Evolutionary conservation across 2,888 invertebrate genomes (phyloP).

Genomic region (Eupithecia tripunctaria): DNA sequence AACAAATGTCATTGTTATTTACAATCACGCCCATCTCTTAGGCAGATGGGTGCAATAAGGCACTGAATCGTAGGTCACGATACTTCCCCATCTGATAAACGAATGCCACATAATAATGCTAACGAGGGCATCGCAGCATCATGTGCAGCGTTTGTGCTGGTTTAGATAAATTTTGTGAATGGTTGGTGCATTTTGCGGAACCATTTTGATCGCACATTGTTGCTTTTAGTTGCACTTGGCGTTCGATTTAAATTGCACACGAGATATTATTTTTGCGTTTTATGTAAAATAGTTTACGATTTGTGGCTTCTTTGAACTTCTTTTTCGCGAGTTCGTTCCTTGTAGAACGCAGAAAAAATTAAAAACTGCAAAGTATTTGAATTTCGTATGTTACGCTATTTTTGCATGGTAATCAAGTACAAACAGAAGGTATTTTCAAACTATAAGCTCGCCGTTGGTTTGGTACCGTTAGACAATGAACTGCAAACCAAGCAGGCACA

Average conservation of each 20-base stretch:
- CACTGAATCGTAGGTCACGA: slow-evolving; percentile 53
- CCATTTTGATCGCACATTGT: neutral
- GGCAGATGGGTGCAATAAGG: slow-evolving; percentile 56
- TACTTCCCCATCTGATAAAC: slow-evolving; percentile 49
- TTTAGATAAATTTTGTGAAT: slow-evolving; percentile 3
- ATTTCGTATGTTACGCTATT: neutral
- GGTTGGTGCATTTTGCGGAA: neutral
- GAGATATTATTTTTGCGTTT: neutral
- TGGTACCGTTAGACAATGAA: slow-evolving; percentile 33
- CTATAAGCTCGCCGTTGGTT: neutral
- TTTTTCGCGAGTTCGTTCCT: neutral
- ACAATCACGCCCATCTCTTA: slow-evolving; percentile 50
- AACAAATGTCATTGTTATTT: slow-evolving; percentile 48
- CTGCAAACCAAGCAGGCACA: slow-evolving; percentile 29
- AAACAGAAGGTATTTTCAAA: neutral
- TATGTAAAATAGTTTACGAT: neutral
- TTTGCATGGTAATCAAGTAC: neutral
- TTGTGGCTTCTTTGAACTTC: neutral
- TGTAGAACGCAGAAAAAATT: neutral
- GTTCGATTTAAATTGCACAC: neutral
- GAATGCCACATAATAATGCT: slow-evolving; percentile 48
- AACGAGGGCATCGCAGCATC: slow-evolving; percentile 27
- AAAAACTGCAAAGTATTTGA: neutral
- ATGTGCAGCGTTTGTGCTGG: neutral
- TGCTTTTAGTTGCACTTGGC: neutral